phyloP scores from a whole-genome alignment of 2,888 invertebrate species.

The Deroplatys truncata region DNA sequence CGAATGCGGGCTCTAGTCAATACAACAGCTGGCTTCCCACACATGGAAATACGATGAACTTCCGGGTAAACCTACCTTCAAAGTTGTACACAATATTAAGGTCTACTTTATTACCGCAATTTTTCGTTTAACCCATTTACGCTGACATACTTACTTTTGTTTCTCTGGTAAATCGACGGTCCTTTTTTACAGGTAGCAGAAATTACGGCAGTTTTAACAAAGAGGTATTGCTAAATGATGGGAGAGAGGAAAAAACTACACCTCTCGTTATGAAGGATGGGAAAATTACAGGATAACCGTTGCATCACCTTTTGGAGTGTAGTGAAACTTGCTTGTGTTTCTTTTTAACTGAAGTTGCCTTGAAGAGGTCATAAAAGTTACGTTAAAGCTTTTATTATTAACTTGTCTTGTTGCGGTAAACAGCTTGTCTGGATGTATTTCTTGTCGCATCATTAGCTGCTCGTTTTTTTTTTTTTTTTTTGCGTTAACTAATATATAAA shows the following conservation, averaged over 20 bases:
- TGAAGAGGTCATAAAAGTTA: background rate
- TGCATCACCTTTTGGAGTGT: background rate
- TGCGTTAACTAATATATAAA: too few relatives aligned
- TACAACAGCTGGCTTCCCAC: too few relatives aligned
- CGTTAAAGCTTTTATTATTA: background rate
- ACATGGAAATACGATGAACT: too few relatives aligned
- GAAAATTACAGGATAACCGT: background rate
- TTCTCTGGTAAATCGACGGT: background rate
- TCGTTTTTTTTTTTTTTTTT: too few relatives aligned
- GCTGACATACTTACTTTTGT: background rate
- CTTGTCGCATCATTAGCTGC: too few relatives aligned
- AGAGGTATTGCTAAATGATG: too few relatives aligned
- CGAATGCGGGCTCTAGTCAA: too few relatives aligned
- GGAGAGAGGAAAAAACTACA: background rate
- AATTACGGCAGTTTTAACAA: background rate
- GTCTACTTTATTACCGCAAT: background rate
- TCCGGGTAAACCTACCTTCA: too few relatives aligned
- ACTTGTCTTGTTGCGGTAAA: too few relatives aligned
- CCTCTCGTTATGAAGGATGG: background rate
- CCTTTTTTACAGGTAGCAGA: background rate
- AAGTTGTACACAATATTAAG: too few relatives aligned
- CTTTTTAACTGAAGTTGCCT: background rate
- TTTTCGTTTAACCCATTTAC: background rate
- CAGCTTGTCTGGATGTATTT: too few relatives aligned
- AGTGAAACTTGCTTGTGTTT: background rate